Base-by-base conservation (phyloP, 1,140 invertebrate genomes). In the Leptinotarsa texana region DNA sequence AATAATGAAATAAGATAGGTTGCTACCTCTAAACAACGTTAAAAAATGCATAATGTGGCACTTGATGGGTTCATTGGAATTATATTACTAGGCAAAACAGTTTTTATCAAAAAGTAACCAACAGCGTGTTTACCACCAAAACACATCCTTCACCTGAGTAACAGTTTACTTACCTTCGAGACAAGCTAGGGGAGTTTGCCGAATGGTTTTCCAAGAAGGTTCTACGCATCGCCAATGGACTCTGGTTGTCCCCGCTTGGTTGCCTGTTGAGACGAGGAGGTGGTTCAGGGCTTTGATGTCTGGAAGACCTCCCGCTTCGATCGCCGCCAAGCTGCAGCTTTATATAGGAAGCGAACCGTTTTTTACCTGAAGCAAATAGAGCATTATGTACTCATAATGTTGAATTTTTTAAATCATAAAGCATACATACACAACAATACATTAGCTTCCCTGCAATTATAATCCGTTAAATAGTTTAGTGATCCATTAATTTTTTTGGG, bases 261-360 rank as follows among this genome's bases (percentile, higher is more conserved):
- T 88, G 88, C 8, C 91, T 86, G 85, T 88, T 91, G n/a, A 90
- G 84, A 80, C 91, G 87, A 66, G 90, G 90, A 51, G 91, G 91
- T 71, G 91, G 91, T 85, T 91, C 91, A 1, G 91, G 91, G 80
- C 87, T 89, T 74, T 85, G 90, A 86, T 85, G 90, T 81, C 85
- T 85, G 13, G 82, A 83, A 2, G 82, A 82, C 72, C 80, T 78
- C 62, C 81, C 81, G 77, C 81, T 80, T 21, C 82, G 80, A 77
- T 84, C 84, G 69, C 85, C 84, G 66, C 82, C 83, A 79, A 89
- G 85, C 86, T 91, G 90, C 85, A 91, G 89, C 87, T 93, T 93
- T 79, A 94, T 90, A 86, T 94, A 94, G 75, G 92, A 92, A 80
- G 92, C 90, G 85, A 93, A 92, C 80, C 92, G 90, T 79, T 89